Evolutionary conservation across 1,140 invertebrate species (phyloP).

Genomic region (Aphaenogaster ashmeadi): DNA sequence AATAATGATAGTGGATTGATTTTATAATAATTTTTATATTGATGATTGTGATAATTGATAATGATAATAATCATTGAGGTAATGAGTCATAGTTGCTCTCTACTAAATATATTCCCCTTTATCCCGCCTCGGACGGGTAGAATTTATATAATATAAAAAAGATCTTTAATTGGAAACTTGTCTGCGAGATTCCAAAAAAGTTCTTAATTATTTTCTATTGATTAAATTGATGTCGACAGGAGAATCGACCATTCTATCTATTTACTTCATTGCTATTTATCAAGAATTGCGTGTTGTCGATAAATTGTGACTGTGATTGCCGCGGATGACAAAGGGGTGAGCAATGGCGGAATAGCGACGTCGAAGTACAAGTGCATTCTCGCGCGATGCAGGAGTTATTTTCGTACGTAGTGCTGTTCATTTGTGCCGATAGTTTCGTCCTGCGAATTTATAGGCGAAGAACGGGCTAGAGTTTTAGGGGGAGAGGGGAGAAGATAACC

Average conservation of each 20-base stretch:
- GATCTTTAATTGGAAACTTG: slow-evolving; percentile 18
- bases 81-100: slow-evolving; percentile 32
- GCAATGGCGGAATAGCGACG: neutral
- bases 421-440: slow-evolving; percentile 64
- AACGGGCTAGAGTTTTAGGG: slow-evolving; percentile 21
- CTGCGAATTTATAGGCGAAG: slow-evolving; percentile 8
- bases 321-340: slow-evolving; percentile 1
- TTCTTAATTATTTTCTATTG: slow-evolving; percentile 12
- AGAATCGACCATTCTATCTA: slow-evolving; percentile 17
- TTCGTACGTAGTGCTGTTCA: slow-evolving; percentile 39
- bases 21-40: neutral
- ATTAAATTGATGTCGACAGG: slow-evolving; percentile 7
- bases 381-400: slow-evolving; percentile 37
- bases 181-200: neutral
- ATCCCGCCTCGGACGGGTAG: neutral
- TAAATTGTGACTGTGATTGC: slow-evolving; percentile 41
- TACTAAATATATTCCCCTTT: slow-evolving; percentile 7
- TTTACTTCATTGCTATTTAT: neutral
- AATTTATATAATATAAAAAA: neutral
- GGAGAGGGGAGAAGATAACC: neutral
- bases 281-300: neutral
- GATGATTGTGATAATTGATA: slow-evolving; percentile 28
- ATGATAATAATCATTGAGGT: neutral
- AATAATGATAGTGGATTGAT: slow-evolving; percentile 8
- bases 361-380: slow-evolving; percentile 61